Evolutionary conservation across 1,140 invertebrate genomes (phyloP).

Genomic region (Tetragnatha versicolor): DNA sequence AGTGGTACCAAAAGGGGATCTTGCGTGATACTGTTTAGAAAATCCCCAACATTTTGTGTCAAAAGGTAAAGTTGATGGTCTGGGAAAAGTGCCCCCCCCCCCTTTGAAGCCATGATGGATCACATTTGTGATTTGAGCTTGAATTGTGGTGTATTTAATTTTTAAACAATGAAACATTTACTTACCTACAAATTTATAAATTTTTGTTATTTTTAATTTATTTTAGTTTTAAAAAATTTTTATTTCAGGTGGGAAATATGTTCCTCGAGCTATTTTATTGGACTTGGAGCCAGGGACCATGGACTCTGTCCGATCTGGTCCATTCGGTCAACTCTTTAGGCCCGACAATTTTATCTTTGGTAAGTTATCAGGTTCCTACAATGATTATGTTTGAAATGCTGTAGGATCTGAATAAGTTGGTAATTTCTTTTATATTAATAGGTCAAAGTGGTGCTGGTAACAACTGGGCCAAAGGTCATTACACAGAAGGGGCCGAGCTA

Average conservation of each 20-base stretch:
- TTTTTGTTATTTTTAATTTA: not conserved
- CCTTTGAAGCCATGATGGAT: too few species aligned
- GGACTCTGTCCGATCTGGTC: constrained; percentile 71
- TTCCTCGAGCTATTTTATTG: constrained; percentile 69
- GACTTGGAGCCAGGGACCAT: constrained; percentile 73
- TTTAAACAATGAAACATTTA: constrained; percentile 90
- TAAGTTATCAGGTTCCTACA: too few species aligned
- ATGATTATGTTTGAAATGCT: too few species aligned
- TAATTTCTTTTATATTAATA: not conserved
- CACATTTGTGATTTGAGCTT: too few species aligned
- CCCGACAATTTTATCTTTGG: constrained; percentile 74
- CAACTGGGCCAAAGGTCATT: constrained; percentile 79
- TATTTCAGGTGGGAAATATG: constrained; percentile 68
- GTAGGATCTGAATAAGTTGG: not conserved
- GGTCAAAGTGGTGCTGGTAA: constrained; percentile 73
- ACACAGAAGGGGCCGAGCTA: constrained; percentile 67
- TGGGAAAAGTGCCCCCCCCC: too few species aligned
- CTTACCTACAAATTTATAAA: constrained; percentile 57
- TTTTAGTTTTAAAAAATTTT: not conserved
- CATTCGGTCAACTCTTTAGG: constrained; percentile 71
- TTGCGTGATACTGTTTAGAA: too few species aligned
- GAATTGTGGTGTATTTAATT: constrained; percentile 90
- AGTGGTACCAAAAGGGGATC: too few species aligned
- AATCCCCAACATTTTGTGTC: too few species aligned
- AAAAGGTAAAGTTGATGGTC: too few species aligned